Evolutionary conservation across 2,888 invertebrate genomes (phyloP).

Genomic region (Conomelus anceps): DNA sequence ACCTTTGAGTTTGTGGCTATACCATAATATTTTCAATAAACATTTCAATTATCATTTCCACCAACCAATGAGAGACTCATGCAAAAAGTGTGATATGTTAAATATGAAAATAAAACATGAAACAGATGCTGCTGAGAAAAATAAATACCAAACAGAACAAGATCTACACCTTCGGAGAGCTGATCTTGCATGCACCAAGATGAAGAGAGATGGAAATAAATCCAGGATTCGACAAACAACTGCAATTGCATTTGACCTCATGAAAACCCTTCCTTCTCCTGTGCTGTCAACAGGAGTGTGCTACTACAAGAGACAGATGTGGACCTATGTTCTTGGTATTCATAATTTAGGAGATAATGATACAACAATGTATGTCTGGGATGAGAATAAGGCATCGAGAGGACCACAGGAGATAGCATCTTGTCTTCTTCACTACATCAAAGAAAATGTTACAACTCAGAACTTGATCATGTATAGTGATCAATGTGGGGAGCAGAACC

Average conservation of each 20-base stretch:
- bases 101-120: not conserved
- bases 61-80: not conserved
- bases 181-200: not conserved
- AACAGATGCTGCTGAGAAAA: too few species aligned
- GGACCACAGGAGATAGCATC: slow-evolving; percentile 10
- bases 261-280: slow-evolving; percentile 14
- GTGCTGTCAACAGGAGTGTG: not conserved
- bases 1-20: not conserved
- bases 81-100: slow-evolving; percentile 1
- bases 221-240: not conserved
- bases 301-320: not conserved
- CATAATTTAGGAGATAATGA: not conserved
- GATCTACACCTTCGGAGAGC: not conserved
- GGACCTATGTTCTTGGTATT: not conserved
- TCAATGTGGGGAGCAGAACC: slow-evolving; percentile 8
- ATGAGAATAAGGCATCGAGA: slow-evolving; percentile 6
- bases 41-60: slow-evolving; percentile 10
- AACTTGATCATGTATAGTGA: not conserved
- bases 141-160: not conserved
- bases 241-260: slow-evolving; percentile 14
- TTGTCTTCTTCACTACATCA: not conserved
- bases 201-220: not conserved
- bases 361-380: not conserved
- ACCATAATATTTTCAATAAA: not conserved
- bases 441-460: not conserved